A percentile compares a stretch with the other conserved stretches of the same genome.
Evolutionary conservation across 2,888 invertebrate species (phyloP).

Genomic region (Dione juno): DNA sequence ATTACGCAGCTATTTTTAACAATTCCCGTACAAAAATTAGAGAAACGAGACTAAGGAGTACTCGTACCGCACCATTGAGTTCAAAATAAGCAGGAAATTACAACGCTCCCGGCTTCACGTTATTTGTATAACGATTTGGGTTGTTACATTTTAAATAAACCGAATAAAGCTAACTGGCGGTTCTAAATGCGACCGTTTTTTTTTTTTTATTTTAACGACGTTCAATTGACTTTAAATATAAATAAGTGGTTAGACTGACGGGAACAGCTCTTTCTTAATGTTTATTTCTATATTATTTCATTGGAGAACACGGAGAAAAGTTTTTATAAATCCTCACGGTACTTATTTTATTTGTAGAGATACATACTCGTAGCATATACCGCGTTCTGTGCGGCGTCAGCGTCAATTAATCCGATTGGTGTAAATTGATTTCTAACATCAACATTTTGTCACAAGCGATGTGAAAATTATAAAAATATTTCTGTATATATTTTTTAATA

Average conservation of each 20-base stretch:
- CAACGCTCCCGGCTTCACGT: conserved; percentile 69
- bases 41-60: conserved; percentile 79
- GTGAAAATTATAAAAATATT: too few relatives aligned
- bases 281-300: neutral
- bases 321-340: neutral
- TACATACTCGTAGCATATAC: neutral
- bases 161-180: conserved; percentile 68
- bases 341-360: neutral
- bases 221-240: conserved; percentile 30
- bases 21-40: conserved; percentile 82
- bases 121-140: conserved; percentile 79
- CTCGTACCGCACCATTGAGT: conserved; percentile 82
- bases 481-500: neutral
- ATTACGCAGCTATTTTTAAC: conserved; percentile 82
- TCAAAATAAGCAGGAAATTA: conserved; percentile 83
- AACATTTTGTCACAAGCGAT: too few relatives aligned
- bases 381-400: neutral
- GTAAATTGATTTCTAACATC: too few relatives aligned
- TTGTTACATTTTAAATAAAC: conserved; percentile 79
- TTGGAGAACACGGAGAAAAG: neutral
- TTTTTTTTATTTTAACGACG: conserved; percentile 29
- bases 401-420: neutral
- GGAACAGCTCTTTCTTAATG: conserved; percentile 1
- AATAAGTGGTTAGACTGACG: conserved; percentile 9
- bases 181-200: conserved; percentile 45